Evolutionary conservation across 2,888 invertebrate genomes (phyloP).

Genomic region (Nomada lathburiana): DNA sequence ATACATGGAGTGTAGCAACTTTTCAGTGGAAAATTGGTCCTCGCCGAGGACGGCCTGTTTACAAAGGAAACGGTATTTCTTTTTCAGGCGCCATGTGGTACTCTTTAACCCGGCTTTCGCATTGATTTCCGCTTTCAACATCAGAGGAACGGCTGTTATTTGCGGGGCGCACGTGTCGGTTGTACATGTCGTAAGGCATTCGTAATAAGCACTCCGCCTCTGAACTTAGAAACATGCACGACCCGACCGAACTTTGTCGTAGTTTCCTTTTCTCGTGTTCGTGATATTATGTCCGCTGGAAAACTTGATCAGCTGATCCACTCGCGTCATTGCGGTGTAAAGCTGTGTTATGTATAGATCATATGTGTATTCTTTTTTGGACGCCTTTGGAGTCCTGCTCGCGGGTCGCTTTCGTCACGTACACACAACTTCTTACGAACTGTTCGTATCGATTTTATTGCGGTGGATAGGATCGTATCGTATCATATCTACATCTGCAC

Average conservation of each 20-base stretch:
- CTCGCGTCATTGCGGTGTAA: slow-evolving; percentile 46
- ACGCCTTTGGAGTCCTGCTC: background rate
- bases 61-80: slow-evolving; percentile 6
- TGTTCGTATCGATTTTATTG: slow-evolving; percentile 31
- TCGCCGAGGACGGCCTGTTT: background rate
- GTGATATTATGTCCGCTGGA: slow-evolving; percentile 18
- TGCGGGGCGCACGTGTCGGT: slow-evolving; percentile 11
- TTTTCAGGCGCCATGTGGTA: slow-evolving; percentile 16
- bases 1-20: background rate
- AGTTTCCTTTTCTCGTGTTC: background rate
- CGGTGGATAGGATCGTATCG: slow-evolving; percentile 9
- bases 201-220: slow-evolving; percentile 21
- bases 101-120: slow-evolving; percentile 15
- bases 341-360: background rate
- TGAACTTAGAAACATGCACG: slow-evolving; percentile 16
- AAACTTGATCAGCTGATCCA: slow-evolving; percentile 53
- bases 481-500: background rate
- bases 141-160: slow-evolving; percentile 22
- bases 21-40: no score
- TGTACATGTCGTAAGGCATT: slow-evolving; percentile 17
- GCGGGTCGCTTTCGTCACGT: background rate
- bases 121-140: slow-evolving; percentile 49
- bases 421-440: background rate
- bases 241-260: slow-evolving; percentile 2
- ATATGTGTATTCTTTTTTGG: background rate